Conservation (phyloP, 2,888 invertebrate genomes). For the Fabriciana adippe region DNA sequence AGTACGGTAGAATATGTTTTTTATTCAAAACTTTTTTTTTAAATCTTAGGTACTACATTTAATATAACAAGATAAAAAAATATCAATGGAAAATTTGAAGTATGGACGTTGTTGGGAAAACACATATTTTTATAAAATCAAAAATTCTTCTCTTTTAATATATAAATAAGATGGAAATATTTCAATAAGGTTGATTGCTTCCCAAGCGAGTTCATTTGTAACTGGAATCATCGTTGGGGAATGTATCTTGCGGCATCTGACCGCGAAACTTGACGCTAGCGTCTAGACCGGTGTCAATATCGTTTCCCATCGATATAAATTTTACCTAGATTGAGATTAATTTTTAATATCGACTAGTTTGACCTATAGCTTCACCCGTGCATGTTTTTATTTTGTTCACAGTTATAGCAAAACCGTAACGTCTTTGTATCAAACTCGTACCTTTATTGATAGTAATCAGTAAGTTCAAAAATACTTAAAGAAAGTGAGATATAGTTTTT, state of each 20-base stretch:
- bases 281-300: conserved; percentile 58
- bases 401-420: not conserved
- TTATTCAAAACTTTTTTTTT: conserved; percentile 68
- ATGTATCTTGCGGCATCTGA: conserved; percentile 62
- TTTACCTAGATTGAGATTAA: conserved; percentile 23
- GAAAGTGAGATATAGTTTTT: too few relatives aligned
- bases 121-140: too few relatives aligned
- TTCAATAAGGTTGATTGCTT: conserved; percentile 48
- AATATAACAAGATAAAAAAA: not conserved
- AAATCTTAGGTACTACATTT: conserved; percentile 37
- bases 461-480: too few relatives aligned
- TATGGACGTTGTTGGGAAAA: too few relatives aligned
- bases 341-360: conserved; percentile 1
- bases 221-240: conserved; percentile 58
- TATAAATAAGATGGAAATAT: conserved; percentile 7
- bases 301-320: conserved; percentile 60
- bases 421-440: not conserved
- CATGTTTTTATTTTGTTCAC: not conserved
- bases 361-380: not conserved
- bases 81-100: not conserved
- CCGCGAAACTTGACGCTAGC: conserved; percentile 63
- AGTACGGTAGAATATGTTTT: conserved; percentile 73
- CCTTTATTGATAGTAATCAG: too few relatives aligned
- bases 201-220: conserved; percentile 66
- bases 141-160: too few relatives aligned